A percentile compares a stretch with the other conserved stretches of the same genome.
Evolutionary conservation across 2,113 vertebrate genomes (phyloP).

Genomic region (Toxotes chatareus): DNA sequence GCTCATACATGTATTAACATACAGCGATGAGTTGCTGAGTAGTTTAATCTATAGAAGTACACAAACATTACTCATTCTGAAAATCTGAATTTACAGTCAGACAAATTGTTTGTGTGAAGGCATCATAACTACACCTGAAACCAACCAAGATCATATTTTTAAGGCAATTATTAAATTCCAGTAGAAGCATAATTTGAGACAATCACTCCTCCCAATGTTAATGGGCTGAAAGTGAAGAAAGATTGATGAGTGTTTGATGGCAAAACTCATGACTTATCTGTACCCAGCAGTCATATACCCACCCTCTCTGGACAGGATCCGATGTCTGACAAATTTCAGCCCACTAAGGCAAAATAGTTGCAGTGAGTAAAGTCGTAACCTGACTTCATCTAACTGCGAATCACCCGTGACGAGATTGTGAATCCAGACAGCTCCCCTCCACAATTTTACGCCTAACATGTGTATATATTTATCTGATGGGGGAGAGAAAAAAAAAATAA

Average conservation of each 20-base stretch:
- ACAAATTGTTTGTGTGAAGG: not conserved
- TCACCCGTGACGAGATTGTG: conserved; percentile 56
- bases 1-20: too few relatives aligned
- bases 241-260: conserved; percentile 20
- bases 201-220: not conserved
- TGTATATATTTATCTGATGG: conserved; percentile 72
- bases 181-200: conserved; percentile 19
- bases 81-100: not conserved
- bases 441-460: conserved; percentile 62
- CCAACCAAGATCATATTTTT: conserved; percentile 2
- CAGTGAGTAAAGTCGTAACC: conserved; percentile 46
- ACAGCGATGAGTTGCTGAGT: too few relatives aligned
- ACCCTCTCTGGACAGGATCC: conserved; percentile 4
- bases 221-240: not conserved
- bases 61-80: too few relatives aligned
- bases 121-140: not conserved
- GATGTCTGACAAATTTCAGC: conserved; percentile 53
- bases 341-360: conserved; percentile 31
- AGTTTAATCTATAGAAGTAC: too few relatives aligned
- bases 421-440: conserved; percentile 66
- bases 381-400: conserved; percentile 70
- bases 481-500: conserved; percentile 35
- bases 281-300: conserved; percentile 1
- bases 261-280: conserved; percentile 4
- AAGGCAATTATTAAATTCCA: not conserved